These are phyloP conservation scores for Ataeniobius toweri DNA, from an alignment of 2,797 vertebrate species.

Conservation along the genomic window DNA sequence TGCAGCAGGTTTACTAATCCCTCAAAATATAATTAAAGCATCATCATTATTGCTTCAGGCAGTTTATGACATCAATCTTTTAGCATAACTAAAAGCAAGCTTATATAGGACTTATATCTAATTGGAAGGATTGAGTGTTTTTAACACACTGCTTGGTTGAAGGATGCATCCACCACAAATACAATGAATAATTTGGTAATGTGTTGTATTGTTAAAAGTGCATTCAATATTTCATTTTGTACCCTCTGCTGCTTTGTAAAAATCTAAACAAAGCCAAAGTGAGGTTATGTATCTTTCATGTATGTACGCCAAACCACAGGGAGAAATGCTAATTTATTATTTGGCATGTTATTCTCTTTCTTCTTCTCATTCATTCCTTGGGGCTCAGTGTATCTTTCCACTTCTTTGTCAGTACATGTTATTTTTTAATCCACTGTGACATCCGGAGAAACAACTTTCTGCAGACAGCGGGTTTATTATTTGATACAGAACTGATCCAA, in stretches of 20 bases:
- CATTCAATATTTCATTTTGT: background rate
- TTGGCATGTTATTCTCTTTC: background rate
- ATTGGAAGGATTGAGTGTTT: background rate
- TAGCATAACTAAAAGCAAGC: background rate
- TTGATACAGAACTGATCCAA: background rate
- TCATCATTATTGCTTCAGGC: background rate
- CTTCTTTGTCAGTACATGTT: constrained; percentile 8
- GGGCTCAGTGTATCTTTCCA: constrained; percentile 18
- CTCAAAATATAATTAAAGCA: background rate
- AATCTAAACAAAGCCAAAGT: background rate
- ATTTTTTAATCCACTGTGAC: constrained; percentile 12
- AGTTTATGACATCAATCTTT: background rate
- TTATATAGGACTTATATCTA: background rate
- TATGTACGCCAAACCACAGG: background rate
- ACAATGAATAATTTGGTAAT: background rate
- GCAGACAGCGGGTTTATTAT: background rate
- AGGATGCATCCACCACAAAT: background rate
- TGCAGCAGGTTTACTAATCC: background rate
- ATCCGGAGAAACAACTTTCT: constrained; percentile 7
- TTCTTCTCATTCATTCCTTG: constrained; percentile 1
- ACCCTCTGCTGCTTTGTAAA: background rate
- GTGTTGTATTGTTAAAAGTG: background rate
- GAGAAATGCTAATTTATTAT: background rate
- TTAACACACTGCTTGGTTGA: background rate
- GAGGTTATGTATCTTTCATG: background rate